A percentile compares a stretch with the other conserved stretches of the same genome.
Evolutionary conservation across 2,113 vertebrate genomes (phyloP).

Genomic region (Reinhardtius hippoglossoides): DNA sequence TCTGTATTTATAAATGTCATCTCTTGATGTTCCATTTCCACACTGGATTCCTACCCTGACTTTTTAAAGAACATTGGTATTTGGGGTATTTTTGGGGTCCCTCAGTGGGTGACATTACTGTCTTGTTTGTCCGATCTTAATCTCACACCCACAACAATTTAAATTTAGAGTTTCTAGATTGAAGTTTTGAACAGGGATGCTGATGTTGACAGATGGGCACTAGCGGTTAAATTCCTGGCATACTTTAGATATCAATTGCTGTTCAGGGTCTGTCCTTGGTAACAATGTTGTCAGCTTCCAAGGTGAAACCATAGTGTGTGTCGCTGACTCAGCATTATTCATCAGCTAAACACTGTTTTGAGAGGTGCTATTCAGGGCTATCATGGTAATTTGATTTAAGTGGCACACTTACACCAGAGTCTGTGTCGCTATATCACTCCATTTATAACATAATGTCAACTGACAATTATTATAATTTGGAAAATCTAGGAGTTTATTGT

Average conservation of each 20-base stretch:
- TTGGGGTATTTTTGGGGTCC: neutral
- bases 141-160: conserved; percentile 13
- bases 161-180: neutral
- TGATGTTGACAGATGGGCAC: conserved; percentile 1
- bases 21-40: too few relatives aligned
- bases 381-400: conserved; percentile 8
- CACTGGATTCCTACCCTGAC: too few relatives aligned
- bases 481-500: neutral
- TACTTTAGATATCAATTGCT: conserved; percentile 14
- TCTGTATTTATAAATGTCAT: too few relatives aligned
- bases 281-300: neutral
- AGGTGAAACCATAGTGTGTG: neutral
- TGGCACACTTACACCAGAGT: neutral
- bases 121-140: neutral
- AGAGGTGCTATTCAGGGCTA: conserved; percentile 14
- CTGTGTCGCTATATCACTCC: neutral
- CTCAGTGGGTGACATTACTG: neutral
- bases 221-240: conserved; percentile 29
- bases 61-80: too few relatives aligned
- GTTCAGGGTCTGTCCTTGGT: neutral
- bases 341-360: conserved; percentile 9
- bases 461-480: neutral
- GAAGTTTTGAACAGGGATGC: too few relatives aligned
- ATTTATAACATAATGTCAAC: neutral
- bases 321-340: neutral